Evolutionary conservation across 2,113 vertebrate species (phyloP).

Genomic region (Cavia aperea): DNA sequence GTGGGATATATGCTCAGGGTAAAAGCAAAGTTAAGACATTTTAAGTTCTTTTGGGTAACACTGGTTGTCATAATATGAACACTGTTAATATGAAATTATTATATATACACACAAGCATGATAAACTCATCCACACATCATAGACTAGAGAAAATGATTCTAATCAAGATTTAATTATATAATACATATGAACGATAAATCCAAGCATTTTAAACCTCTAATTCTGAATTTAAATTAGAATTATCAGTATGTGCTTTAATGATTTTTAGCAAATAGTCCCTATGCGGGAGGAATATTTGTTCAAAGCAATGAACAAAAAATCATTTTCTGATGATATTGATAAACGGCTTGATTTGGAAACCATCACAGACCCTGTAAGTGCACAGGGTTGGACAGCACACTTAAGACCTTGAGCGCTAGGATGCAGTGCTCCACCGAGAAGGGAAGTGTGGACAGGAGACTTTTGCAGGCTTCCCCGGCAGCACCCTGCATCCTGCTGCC

Average conservation of each 20-base stretch:
- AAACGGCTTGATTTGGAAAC: background rate
- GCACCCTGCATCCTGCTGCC: background rate
- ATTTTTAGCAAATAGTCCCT: background rate
- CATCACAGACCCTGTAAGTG: background rate
- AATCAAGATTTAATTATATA: background rate
- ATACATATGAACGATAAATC: background rate
- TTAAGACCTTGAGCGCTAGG: background rate
- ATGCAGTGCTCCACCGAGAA: background rate
- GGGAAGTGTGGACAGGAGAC: background rate
- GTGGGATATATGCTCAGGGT: background rate
- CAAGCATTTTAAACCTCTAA: background rate
- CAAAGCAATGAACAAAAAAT: background rate
- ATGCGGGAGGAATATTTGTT: background rate
- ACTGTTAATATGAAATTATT: background rate
- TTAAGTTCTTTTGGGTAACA: background rate
- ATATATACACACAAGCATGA: background rate
- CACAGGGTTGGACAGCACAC: background rate
- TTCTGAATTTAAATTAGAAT: background rate
- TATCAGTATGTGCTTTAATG: background rate
- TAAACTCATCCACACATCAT: background rate
- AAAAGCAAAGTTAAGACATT: conserved; percentile 25
- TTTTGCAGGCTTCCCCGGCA: background rate
- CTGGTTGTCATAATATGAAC: background rate
- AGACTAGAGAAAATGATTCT: background rate
- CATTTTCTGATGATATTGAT: background rate